These are phyloP conservation scores for Aegotheles bennettii DNA, from an alignment of 2,113 vertebrate species.

Conservation along the genomic window DNA sequence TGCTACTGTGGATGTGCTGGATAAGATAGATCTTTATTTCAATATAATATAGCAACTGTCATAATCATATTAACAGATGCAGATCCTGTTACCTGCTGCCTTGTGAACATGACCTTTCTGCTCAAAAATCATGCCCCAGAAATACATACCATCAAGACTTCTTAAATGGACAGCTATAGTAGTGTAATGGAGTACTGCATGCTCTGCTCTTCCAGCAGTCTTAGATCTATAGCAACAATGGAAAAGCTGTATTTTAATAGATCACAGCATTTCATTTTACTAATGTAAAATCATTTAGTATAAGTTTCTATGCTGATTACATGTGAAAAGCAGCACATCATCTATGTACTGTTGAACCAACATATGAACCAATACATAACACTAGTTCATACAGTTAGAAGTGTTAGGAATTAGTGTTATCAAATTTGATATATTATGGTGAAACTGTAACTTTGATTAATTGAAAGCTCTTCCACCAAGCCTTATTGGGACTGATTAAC, in stretches of 20 bases:
- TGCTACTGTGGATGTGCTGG: neutral
- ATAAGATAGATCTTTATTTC: neutral
- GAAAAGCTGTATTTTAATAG: neutral
- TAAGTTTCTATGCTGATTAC: neutral
- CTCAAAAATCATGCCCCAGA: neutral
- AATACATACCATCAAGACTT: neutral
- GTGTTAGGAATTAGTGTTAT: neutral
- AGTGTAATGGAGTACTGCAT: too few relatives aligned
- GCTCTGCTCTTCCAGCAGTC: neutral
- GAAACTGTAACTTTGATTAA: neutral
- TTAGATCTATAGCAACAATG: neutral
- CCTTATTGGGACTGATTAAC: neutral
- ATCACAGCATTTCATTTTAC: neutral
- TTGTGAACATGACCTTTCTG: neutral
- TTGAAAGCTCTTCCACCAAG: neutral
- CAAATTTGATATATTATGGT: neutral
- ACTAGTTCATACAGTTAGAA: neutral
- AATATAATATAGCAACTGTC: neutral
- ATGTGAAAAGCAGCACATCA: neutral
- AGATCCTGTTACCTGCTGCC: neutral
- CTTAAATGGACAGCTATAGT: neutral
- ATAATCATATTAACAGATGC: neutral
- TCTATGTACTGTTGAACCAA: fast-evolving
- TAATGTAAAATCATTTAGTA: neutral
- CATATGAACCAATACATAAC: neutral